These are phyloP conservation scores for Palythoa grandis DNA, from an alignment of 92 coral and sea anemone species.

Conservation along the genomic window DNA sequence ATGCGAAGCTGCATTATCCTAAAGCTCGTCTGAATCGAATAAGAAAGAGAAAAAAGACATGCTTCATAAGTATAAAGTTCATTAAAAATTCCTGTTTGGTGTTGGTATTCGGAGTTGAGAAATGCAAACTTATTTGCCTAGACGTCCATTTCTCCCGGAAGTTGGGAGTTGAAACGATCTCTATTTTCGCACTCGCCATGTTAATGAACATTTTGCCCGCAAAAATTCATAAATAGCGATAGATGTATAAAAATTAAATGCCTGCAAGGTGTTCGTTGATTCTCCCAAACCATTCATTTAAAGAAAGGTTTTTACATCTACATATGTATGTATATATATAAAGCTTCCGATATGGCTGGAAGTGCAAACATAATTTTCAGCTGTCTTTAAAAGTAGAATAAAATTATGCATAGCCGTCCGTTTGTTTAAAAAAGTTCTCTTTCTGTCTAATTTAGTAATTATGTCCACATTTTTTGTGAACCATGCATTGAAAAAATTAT, in stretches of 20 bases:
- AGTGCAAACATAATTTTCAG: background rate
- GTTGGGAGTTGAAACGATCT: slow-evolving; percentile 37
- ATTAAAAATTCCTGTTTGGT: background rate
- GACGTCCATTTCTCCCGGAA: slow-evolving; percentile 35
- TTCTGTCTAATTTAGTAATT: background rate
- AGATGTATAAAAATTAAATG: background rate
- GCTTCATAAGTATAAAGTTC: background rate
- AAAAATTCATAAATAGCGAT: background rate
- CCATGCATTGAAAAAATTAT: background rate
- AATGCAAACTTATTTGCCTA: background rate
- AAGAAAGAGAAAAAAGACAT: background rate
- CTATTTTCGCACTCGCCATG: background rate
- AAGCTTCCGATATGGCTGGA: background rate
- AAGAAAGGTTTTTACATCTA: background rate
- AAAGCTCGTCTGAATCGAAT: background rate
- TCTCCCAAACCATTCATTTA: background rate
- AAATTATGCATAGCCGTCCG: background rate
- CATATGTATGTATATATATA: background rate
- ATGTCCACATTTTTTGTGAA: background rate
- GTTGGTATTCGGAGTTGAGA: background rate
- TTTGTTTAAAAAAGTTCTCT: background rate
- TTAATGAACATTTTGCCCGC: background rate
- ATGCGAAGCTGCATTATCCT: background rate
- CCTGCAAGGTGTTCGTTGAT: background rate
- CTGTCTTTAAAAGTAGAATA: background rate